These are phyloP conservation scores for Camelus bactrianus DNA, from an alignment of 2,113 vertebrate genomes.

Conservation along the genomic window DNA sequence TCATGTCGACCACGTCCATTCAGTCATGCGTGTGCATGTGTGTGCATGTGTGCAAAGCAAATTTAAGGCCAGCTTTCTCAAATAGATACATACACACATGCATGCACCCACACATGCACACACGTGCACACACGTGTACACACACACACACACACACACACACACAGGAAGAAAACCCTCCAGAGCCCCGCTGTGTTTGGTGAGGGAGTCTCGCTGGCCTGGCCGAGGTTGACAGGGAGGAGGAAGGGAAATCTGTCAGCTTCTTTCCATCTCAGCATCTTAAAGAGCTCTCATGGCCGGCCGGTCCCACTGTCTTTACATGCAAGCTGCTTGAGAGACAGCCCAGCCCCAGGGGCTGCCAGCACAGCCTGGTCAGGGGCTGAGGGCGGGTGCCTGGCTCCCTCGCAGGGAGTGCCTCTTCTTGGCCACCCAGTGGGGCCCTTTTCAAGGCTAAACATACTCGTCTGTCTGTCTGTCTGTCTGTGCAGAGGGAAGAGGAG, in stretches of 20 bases:
- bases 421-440: background rate
- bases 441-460: slow-evolving; percentile 38
- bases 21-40: rapidly evolving
- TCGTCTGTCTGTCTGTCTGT: rapidly evolving
- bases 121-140: no score
- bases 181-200: background rate
- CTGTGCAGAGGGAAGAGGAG: background rate
- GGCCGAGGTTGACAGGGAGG: no score
- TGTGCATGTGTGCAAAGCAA: rapidly evolving
- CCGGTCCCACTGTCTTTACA: background rate
- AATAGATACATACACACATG: background rate
- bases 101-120: no score
- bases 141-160: no score
- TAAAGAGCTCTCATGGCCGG: background rate
- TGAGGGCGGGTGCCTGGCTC: background rate
- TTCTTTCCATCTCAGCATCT: background rate
- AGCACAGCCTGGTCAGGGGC: background rate
- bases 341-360: background rate
- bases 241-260: rapidly evolving
- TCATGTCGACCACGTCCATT: background rate
- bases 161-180: background rate
- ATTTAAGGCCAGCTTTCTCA: background rate
- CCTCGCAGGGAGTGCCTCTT: background rate
- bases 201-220: no score
- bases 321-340: rapidly evolving